Evolutionary conservation across 64 coral and sea anemone genomes (phyloP).

Genomic region (Pocillopora damicornis): DNA sequence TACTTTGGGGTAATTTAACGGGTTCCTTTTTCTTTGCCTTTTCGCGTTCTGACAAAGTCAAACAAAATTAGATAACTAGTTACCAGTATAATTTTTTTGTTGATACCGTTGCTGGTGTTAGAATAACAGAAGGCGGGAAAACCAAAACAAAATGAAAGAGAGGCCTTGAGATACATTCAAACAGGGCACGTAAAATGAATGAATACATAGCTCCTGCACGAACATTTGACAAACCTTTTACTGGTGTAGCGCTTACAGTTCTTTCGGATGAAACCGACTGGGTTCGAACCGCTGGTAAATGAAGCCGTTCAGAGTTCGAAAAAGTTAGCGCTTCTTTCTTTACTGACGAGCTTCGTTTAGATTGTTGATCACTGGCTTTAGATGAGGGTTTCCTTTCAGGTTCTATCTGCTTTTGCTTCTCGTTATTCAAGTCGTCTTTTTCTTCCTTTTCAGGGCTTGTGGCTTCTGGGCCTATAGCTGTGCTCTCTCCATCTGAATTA

Average conservation of each 20-base stretch:
- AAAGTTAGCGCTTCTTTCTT: neutral
- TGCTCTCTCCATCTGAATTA: slow-evolving; percentile 47
- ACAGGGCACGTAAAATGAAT: neutral
- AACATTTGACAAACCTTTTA: neutral
- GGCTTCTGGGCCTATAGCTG: slow-evolving; percentile 32
- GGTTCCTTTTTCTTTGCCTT: slow-evolving; percentile 20
- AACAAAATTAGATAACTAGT: neutral
- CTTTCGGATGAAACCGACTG: neutral
- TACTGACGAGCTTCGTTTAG: slow-evolving; percentile 4
- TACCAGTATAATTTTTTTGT: neutral
- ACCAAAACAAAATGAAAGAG: neutral
- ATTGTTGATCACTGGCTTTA: neutral
- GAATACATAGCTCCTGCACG: neutral
- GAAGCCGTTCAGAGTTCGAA: neutral
- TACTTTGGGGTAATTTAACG: slow-evolving; percentile 1
- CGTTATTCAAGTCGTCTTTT: neutral
- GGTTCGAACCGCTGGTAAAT: neutral
- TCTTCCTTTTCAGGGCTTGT: slow-evolving; percentile 17
- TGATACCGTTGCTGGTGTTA: neutral
- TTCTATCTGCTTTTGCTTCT: neutral
- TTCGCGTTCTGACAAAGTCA: neutral
- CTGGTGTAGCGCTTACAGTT: neutral
- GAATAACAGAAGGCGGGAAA: too few relatives aligned
- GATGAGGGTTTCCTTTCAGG: slow-evolving; percentile 2
- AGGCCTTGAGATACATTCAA: neutral